Conservation (phyloP, 2,888 invertebrate genomes). For the Icerya purchasi region DNA sequence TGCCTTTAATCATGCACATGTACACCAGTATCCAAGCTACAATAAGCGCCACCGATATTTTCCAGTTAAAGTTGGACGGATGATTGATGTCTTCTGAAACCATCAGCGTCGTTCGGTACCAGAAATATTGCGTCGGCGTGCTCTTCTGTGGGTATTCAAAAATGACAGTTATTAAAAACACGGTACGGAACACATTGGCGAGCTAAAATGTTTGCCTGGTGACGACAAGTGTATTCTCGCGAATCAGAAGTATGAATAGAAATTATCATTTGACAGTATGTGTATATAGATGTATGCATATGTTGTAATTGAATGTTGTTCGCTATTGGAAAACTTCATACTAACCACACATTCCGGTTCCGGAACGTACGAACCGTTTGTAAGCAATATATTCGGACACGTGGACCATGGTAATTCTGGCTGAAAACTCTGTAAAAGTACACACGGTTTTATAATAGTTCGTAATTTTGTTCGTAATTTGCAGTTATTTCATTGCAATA, state of each 20-base stretch:
- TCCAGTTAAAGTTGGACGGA: slow-evolving; percentile 74
- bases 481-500: no score
- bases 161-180: background rate
- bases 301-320: no score
- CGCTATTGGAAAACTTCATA: slow-evolving; percentile 18
- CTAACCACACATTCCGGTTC: slow-evolving; percentile 66
- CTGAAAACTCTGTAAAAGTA: slow-evolving; percentile 48
- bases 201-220: background rate
- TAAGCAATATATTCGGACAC: slow-evolving; percentile 63
- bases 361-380: slow-evolving; percentile 51
- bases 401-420: slow-evolving; percentile 77
- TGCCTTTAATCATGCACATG: slow-evolving; percentile 92
- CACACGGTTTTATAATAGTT: background rate
- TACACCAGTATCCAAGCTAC: slow-evolving; percentile 87
- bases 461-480: no score
- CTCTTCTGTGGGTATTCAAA: slow-evolving; percentile 41
- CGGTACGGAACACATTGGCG: background rate
- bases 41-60: slow-evolving; percentile 64
- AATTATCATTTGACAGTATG: no score
- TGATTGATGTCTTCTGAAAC: slow-evolving; percentile 71
- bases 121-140: slow-evolving; percentile 83
- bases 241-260: no score
- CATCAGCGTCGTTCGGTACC: slow-evolving; percentile 81
- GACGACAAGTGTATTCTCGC: no score
- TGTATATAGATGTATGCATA: no score